Base-by-base conservation (phyloP, 2,888 invertebrate genomes). In the Temnothorax rugatulus region DNA sequence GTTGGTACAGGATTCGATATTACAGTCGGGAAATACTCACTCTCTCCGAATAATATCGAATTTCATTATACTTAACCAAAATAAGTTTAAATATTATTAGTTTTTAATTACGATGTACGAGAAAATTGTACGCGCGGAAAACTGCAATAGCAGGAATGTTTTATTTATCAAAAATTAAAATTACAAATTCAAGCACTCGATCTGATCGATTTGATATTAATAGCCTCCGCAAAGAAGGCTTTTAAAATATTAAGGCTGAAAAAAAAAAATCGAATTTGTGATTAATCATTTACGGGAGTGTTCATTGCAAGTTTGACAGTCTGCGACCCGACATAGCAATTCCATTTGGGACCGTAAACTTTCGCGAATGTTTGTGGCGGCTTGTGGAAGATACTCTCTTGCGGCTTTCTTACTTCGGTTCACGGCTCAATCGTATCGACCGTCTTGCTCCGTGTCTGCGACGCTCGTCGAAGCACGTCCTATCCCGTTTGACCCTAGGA, bases 401-500 rank as follows among this genome's bases (percentile, higher is more conserved):
- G 66, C 34, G 64, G 52, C 34, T 76, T 66, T 77, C 50, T 54
- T 52, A 73, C 68, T 44, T 75, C 47, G 54, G 21, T 77, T 77
- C 25, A 38, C 15, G 15, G n/a, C 68, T 74, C 89, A 79, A 89
- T 86, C 88, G 81, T 41, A 61, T 66, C 86, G 79, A 76, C 73
- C 82, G 83, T 89, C 69, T 88, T 86, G 84, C 34, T 73, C 25
- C 77, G 25, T 52, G 59, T 61, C 44, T 75, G 74, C 41, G 66
- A 59, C 64, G 54, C 64, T 85, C 69, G 84, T 47, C 71, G 61
- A 66, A 82, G 84, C 83, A 84, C 77, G 71, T 86, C 87, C 84
- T 84, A 77, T 77, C 85, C 82, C 86, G 86, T 91, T 92, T 92
- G 92, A 93, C 91, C 92, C 90, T 90, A 83, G 82, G 84, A 84